Base-by-base conservation (phyloP, 1,140 invertebrate genomes). In the Oedothorax gibbosus region DNA sequence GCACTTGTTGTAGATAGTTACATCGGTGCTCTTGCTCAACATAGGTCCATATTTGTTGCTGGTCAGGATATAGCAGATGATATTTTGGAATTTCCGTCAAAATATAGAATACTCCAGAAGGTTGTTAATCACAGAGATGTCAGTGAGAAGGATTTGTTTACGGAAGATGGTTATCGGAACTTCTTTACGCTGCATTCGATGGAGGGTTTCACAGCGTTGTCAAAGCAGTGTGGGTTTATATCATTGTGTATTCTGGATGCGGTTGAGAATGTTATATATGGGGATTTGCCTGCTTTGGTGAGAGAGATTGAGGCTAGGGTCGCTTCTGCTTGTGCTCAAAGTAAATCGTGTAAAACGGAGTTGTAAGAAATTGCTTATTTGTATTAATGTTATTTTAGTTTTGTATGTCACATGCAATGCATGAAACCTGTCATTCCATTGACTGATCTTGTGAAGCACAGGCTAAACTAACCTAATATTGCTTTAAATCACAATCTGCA, bases 1-100 rank as follows among this genome's bases (percentile, higher is more conserved):
- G 97, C 96, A 18, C 97, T 98, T 90, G 96, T 98, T 95, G 96
- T 98, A 9, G 97, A 98, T 90, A 97, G 96, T 88, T 98, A 98
- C 88, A 88, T 98, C 72, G 96, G 95, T 21, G 97, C 96, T 0
- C 98, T 95, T 89, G 96, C 96, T 91, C 96, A 97, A 89, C 96
- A 98, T 90, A 97, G 97, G 90, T 95, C 95, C 0, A 94, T 97
- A 89, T 98, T 98, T 89, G 95, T 94, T 72, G 96, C 96, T 90
- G 95, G 94, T 88, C 96, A 96, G 88, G 94, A 96, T 83, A 84
- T 91, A 49, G 89, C 89, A 50, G 87, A 88, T 65, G 88, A 90
- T 86, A 94, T 96, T 75, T 94, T 97, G 65, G 95, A 97, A 85
- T 95, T 96, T 91, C 97, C 97, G n/a, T 95, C 97, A 88, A 95